A percentile compares a stretch with the other conserved stretches of the same genome.
Conservation (phyloP, 2,797 vertebrate species). For the Chelon auratus region DNA sequence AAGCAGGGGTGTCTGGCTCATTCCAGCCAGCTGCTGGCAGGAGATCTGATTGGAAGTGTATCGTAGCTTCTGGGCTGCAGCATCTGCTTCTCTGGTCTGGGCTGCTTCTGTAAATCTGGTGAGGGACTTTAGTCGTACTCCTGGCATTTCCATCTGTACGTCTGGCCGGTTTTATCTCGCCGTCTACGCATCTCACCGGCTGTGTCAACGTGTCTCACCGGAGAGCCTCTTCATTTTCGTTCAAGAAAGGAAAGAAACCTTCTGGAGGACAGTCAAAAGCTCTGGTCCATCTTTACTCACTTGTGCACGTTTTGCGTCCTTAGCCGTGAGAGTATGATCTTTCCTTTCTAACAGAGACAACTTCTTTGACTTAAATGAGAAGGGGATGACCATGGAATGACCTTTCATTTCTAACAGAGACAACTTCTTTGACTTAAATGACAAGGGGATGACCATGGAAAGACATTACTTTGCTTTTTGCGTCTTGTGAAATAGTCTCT, state of each 20-base stretch:
- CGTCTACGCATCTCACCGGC: conserved; percentile 62
- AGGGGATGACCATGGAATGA: background rate
- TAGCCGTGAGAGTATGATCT: conserved; percentile 4
- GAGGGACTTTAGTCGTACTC: conserved; percentile 59
- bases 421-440: background rate
- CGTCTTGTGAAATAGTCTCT: too few relatives aligned
- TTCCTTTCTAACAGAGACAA: background rate
- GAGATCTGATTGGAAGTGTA: conserved; percentile 57
- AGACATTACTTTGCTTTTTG: background rate
- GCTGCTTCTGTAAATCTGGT: conserved; percentile 61
- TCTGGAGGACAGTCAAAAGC: conserved; percentile 11
- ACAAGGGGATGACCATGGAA: too few relatives aligned
- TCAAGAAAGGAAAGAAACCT: conserved; percentile 26
- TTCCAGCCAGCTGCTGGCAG: conserved; percentile 55
- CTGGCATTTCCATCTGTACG: conserved; percentile 67
- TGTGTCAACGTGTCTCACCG: conserved; percentile 59
- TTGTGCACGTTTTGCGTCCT: background rate
- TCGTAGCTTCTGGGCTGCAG: conserved; percentile 64
- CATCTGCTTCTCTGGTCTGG: conserved; percentile 70
- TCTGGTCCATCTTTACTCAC: conserved; percentile 1
- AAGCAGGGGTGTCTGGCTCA: conserved; percentile 49
- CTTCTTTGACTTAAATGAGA: background rate
- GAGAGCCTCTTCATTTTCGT: conserved; percentile 60
- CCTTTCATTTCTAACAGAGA: conserved; percentile 1
- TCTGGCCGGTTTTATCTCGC: conserved; percentile 64